phyloP scores from a whole-genome alignment of 2,797 vertebrate species.

The Liparis tanakae region DNA sequence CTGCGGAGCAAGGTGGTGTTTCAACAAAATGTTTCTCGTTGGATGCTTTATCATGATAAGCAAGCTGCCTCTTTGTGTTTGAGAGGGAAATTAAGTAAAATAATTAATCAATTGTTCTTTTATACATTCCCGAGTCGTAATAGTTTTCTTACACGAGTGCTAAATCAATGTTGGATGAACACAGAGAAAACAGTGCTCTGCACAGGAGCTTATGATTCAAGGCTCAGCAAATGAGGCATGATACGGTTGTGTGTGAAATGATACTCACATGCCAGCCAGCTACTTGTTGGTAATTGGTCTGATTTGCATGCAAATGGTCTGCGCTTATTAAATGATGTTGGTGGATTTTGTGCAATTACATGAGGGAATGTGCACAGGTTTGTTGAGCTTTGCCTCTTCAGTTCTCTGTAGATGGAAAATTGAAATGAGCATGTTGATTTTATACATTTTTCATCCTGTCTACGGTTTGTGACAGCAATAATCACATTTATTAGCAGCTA shows the following conservation, averaged over 20 bases:
- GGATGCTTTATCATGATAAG: slow-evolving; percentile 37
- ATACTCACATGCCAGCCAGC: slow-evolving; percentile 68
- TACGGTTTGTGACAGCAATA: slow-evolving; percentile 19
- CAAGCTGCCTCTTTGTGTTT: slow-evolving; percentile 28
- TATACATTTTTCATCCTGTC: slow-evolving; percentile 1
- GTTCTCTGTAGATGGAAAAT: slow-evolving; percentile 25
- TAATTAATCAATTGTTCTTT: slow-evolving; percentile 53
- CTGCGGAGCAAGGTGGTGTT: background rate
- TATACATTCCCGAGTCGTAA: slow-evolving; percentile 44
- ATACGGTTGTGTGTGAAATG: slow-evolving; percentile 64
- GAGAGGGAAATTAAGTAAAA: slow-evolving; percentile 36
- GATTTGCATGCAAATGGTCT: slow-evolving; percentile 77
- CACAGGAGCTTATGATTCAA: slow-evolving; percentile 68
- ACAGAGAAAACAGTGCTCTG: slow-evolving; percentile 38
- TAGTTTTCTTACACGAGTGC: slow-evolving; percentile 51
- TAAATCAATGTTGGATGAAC: slow-evolving; percentile 58
- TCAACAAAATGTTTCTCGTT: slow-evolving; percentile 3
- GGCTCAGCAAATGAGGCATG: slow-evolving; percentile 73
- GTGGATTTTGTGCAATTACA: slow-evolving; percentile 56
- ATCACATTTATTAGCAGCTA: slow-evolving; percentile 27
- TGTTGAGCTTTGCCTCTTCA: slow-evolving; percentile 12
- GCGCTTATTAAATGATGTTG: slow-evolving; percentile 67
- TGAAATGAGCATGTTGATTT: slow-evolving; percentile 25
- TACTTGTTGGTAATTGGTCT: slow-evolving; percentile 72
- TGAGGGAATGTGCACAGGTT: slow-evolving; percentile 24